Evolutionary conservation across 1,140 invertebrate genomes (phyloP).

Genomic region (Cydia amplana): DNA sequence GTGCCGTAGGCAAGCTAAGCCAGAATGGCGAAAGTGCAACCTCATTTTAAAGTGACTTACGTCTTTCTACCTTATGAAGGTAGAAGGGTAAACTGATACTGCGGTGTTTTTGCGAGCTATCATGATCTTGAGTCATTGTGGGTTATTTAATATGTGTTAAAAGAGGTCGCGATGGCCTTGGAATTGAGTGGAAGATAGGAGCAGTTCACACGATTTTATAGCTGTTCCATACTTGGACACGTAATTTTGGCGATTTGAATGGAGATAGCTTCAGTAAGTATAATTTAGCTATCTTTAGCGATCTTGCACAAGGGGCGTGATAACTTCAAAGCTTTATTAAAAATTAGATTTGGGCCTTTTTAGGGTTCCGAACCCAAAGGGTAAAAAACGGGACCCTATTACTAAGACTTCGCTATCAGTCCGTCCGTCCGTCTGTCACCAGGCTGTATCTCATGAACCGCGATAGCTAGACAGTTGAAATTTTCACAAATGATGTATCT

Average conservation of each 20-base stretch:
- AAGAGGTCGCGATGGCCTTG: not conserved
- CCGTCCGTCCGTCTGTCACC: too few relatives aligned
- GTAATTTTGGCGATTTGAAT: not conserved
- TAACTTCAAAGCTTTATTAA: too few relatives aligned
- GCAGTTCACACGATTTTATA: not conserved
- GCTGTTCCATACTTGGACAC: not conserved
- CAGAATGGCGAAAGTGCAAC: not conserved
- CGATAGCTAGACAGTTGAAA: too few relatives aligned
- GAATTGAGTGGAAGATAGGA: not conserved
- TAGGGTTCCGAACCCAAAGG: too few relatives aligned
- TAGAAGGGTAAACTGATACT: slow-evolving; percentile 13
- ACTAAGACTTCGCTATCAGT: too few relatives aligned
- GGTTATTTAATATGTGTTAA: slow-evolving; percentile 21
- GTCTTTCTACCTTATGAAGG: not conserved
- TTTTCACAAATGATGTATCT: too few relatives aligned
- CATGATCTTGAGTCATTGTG: slow-evolving; percentile 17
- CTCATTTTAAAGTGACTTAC: not conserved
- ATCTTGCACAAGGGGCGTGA: not conserved
- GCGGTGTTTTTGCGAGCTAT: slow-evolving; percentile 15
- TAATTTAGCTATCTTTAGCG: not conserved
- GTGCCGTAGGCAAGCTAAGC: not conserved
- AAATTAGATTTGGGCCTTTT: too few relatives aligned
- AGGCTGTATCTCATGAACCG: too few relatives aligned
- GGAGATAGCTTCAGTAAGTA: slow-evolving; percentile 4
- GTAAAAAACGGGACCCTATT: too few relatives aligned